phyloP scores from a whole-genome alignment of 2,888 invertebrate species.

The Hesperia comma region DNA sequence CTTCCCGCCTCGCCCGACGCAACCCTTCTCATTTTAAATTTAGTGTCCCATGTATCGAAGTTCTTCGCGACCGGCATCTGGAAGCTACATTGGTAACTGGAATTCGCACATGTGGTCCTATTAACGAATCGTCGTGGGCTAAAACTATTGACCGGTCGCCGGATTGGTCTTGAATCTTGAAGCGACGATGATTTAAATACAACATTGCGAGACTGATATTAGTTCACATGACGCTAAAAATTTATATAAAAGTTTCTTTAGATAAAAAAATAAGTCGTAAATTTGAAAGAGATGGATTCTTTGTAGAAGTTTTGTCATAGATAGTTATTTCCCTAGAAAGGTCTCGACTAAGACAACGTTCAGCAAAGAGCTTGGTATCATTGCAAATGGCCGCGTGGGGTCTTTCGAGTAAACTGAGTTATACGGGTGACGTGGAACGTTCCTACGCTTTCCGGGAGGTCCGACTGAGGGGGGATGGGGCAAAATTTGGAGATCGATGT shows the following conservation, averaged over 20 bases:
- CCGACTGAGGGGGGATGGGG: conserved; percentile 48
- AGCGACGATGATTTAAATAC: conserved; percentile 9
- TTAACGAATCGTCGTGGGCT: conserved; percentile 23
- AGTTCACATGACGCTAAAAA: neutral
- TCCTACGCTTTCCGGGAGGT: conserved; percentile 57
- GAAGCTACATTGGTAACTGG: conserved; percentile 31
- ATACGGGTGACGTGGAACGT: conserved; percentile 58
- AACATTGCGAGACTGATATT: conserved; percentile 1
- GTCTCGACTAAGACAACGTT: no score
- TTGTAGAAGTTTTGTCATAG: neutral
- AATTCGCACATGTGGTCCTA: conserved; percentile 32
- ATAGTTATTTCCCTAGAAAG: no score
- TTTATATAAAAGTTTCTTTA: neutral
- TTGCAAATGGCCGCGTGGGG: conserved; percentile 17
- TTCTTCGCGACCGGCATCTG: conserved; percentile 30
- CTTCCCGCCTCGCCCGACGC: conserved; percentile 49
- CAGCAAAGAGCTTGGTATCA: neutral
- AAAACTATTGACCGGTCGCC: conserved; percentile 27
- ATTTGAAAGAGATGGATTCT: neutral
- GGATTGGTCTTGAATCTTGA: conserved; percentile 12
- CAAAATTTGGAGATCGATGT: conserved; percentile 68
- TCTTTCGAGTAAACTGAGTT: conserved; percentile 51
- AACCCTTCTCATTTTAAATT: conserved; percentile 54
- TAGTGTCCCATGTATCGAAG: conserved; percentile 43
- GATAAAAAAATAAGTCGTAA: neutral